These are phyloP conservation scores for Pseudachorutes palmiensis DNA, from an alignment of 1,140 invertebrate genomes.

Conservation along the genomic window DNA sequence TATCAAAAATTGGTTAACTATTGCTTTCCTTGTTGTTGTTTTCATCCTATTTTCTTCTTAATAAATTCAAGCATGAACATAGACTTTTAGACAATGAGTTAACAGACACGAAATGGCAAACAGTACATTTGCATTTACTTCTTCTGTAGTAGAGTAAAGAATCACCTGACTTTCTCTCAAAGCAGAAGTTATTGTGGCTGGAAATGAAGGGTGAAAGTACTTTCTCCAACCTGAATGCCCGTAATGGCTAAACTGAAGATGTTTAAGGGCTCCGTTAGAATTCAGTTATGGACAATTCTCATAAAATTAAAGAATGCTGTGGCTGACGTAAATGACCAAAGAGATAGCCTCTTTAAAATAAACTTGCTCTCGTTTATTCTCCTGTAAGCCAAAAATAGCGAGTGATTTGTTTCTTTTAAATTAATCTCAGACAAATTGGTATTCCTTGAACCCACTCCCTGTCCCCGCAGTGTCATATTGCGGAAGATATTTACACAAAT, in stretches of 20 bases:
- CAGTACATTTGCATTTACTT: too few species aligned
- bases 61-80: too few species aligned
- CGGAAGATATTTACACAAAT: background rate
- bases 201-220: background rate
- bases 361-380: background rate
- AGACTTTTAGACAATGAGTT: too few species aligned
- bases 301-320: background rate
- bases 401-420: conserved; percentile 4
- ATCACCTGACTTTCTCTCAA: background rate
- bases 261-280: background rate
- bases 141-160: too few species aligned
- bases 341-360: background rate
- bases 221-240: background rate
- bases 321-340: background rate
- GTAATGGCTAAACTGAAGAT: background rate
- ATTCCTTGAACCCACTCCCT: too few species aligned
- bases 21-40: too few species aligned
- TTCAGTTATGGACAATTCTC: conserved; percentile 1
- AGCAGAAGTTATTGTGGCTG: too few species aligned
- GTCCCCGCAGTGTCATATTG: too few species aligned
- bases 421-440: background rate
- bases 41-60: too few species aligned
- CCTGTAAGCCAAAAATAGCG: too few species aligned
- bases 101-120: too few species aligned
- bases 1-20: too few species aligned